These are phyloP conservation scores for Pandemis cinnamomeana DNA, from an alignment of 2,888 invertebrate species.

Conservation along the genomic window DNA sequence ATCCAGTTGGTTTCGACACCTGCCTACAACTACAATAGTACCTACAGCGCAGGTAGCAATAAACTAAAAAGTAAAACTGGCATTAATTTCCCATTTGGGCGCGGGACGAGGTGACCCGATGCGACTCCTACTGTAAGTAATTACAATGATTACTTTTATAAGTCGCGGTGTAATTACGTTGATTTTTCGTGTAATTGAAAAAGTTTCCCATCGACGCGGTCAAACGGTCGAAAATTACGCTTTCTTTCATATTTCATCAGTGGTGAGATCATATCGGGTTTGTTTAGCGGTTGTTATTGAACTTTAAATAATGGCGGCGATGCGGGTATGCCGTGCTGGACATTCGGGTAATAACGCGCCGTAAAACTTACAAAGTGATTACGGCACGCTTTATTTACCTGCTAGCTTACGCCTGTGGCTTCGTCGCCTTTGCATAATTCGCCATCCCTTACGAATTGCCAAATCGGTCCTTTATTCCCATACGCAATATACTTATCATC, in stretches of 20 bases:
- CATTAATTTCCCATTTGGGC: slow-evolving; percentile 62
- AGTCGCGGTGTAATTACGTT: slow-evolving; percentile 64
- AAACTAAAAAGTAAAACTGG: slow-evolving; percentile 38
- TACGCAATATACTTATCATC: too few species aligned
- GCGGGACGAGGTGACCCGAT: slow-evolving; percentile 39
- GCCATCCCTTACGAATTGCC: too few species aligned
- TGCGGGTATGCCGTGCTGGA: slow-evolving; percentile 57
- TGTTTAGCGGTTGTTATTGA: slow-evolving; percentile 75
- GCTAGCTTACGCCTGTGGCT: too few species aligned
- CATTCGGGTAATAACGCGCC: slow-evolving; percentile 20
- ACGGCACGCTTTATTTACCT: slow-evolving; percentile 48
- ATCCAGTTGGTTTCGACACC: too few species aligned
- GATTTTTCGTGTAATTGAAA: slow-evolving; percentile 75
- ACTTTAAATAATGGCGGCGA: slow-evolving; percentile 75
- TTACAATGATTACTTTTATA: slow-evolving; percentile 63
- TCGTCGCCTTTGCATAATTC: too few species aligned
- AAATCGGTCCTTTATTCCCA: too few species aligned
- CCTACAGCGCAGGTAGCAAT: background rate
- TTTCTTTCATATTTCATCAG: slow-evolving; percentile 69
- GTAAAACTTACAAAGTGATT: slow-evolving; percentile 67
- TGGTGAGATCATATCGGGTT: slow-evolving; percentile 70
- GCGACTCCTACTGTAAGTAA: slow-evolving; percentile 47
- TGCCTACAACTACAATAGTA: background rate
- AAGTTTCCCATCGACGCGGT: slow-evolving; percentile 76
- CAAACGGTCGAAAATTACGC: slow-evolving; percentile 75